phyloP scores from a whole-genome alignment of 2,113 vertebrate species.

The Parotia lawesii region DNA sequence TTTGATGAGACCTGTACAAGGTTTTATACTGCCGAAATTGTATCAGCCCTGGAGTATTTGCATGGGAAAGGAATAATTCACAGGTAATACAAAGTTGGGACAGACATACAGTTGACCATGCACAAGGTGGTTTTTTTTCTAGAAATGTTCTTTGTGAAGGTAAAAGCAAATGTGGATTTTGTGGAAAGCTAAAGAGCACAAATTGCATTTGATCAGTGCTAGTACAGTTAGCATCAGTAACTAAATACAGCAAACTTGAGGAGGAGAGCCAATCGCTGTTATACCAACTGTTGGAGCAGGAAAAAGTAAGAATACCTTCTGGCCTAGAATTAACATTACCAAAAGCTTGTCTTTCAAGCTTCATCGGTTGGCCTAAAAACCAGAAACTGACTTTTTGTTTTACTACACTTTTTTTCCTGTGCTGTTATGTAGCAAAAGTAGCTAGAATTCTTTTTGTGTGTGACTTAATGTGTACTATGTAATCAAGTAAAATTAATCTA shows the following conservation, averaged over 20 bases:
- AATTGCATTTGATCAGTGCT: neutral
- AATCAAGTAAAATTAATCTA: neutral
- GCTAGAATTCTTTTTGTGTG: neutral
- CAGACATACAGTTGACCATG: neutral
- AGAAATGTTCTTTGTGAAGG: neutral
- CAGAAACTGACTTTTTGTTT: neutral
- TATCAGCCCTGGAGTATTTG: conserved; percentile 93
- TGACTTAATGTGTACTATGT: neutral
- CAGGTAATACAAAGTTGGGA: conserved; percentile 76
- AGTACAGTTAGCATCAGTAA: neutral
- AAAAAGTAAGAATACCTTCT: neutral
- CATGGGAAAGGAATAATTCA: conserved; percentile 97
- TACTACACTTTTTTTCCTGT: neutral
- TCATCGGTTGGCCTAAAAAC: neutral
- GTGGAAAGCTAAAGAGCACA: neutral
- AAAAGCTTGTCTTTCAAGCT: neutral
- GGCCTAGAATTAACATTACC: neutral
- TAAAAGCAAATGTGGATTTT: neutral
- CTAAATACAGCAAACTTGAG: neutral
- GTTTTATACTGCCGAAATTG: conserved; percentile 97
- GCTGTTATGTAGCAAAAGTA: neutral
- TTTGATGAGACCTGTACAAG: conserved; percentile 98
- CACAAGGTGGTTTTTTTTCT: neutral
- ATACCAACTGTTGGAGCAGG: neutral
- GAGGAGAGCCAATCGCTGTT: neutral